phyloP scores from a whole-genome alignment of 2,888 invertebrate genomes.

The Stenichneumon culpator region DNA sequence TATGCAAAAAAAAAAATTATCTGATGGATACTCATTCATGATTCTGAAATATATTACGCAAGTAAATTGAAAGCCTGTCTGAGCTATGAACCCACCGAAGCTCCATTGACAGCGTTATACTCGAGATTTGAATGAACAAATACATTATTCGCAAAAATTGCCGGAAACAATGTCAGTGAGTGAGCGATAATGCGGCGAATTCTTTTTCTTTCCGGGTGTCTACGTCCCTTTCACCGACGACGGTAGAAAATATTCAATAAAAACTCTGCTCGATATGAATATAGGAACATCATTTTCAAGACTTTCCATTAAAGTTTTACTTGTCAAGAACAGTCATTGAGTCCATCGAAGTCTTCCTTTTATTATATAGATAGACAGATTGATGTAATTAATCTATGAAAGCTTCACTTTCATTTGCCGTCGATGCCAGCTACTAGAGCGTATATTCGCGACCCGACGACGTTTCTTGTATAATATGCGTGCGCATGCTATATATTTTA shows the following conservation, averaged over 20 bases:
- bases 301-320: background rate
- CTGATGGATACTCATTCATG: background rate
- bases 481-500: background rate
- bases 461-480: background rate
- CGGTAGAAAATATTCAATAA: background rate
- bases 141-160: background rate
- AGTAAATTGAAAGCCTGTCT: background rate
- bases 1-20: background rate
- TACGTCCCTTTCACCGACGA: background rate
- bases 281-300: background rate
- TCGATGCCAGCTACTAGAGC: background rate
- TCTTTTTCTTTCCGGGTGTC: slow-evolving; percentile 5
- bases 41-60: background rate
- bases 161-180: background rate
- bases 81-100: background rate
- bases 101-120: background rate
- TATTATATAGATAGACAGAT: background rate
- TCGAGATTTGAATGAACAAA: background rate
- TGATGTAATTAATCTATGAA: background rate
- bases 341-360: background rate
- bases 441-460: background rate
- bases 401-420: background rate
- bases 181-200: slow-evolving; percentile 23
- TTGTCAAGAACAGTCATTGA: background rate
- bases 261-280: background rate